Conservation (phyloP, 2,797 vertebrate genomes). For the Mormyrops attenuatus region DNA sequence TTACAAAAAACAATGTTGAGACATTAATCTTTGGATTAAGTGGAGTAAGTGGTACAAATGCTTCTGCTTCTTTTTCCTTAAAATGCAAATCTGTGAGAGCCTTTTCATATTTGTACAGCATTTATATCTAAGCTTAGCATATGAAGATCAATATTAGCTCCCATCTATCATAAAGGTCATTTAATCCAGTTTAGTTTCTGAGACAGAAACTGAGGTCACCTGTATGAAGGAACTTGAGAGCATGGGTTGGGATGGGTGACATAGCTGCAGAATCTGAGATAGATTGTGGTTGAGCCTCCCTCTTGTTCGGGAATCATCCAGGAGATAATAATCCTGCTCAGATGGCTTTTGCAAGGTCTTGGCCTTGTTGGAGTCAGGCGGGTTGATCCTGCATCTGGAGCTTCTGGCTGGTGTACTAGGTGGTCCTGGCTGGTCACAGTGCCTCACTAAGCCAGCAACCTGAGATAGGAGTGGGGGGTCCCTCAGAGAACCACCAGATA, state of each 20-base stretch:
- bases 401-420: background rate
- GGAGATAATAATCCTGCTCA: background rate
- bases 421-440: background rate
- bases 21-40: background rate
- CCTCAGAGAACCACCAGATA: background rate
- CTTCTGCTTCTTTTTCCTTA: background rate
- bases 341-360: background rate
- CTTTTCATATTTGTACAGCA: background rate
- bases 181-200: background rate
- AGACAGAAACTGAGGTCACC: background rate
- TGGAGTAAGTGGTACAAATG: background rate
- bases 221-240: background rate
- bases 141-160: background rate
- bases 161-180: background rate
- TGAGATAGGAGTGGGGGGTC: background rate
- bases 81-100: background rate
- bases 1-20: background rate
- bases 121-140: background rate
- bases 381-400: background rate
- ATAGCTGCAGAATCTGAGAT: background rate
- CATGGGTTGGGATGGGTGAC: background rate
- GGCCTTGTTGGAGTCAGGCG: background rate
- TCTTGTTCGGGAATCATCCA: background rate
- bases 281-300: background rate
- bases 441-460: background rate